Conservation (phyloP, 1,140 invertebrate species). For the Panagrolaimus sp. region DNA sequence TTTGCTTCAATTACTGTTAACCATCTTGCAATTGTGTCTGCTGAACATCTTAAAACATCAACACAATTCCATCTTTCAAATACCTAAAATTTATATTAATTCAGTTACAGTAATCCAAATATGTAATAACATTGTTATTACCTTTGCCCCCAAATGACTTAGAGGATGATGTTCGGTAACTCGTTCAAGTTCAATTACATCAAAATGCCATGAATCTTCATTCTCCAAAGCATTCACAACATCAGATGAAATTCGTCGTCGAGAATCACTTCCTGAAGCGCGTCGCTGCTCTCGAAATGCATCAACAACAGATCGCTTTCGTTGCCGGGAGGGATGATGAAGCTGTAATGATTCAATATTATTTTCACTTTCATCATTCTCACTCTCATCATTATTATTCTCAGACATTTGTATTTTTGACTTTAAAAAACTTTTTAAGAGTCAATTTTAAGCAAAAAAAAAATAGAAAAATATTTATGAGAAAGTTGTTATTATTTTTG, state of each 20-base stretch:
- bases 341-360: slow-evolving; percentile 37
- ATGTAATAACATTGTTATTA: not conserved
- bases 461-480: no score
- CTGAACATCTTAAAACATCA: slow-evolving; percentile 46
- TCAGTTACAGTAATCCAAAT: not conserved
- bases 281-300: slow-evolving; percentile 53
- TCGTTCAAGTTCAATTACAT: slow-evolving; percentile 84
- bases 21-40: slow-evolving; percentile 52
- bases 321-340: slow-evolving; percentile 53
- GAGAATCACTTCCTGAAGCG: slow-evolving; percentile 24
- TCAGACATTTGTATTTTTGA: no score
- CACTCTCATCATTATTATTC: no score
- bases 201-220: slow-evolving; percentile 82
- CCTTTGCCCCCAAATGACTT: slow-evolving; percentile 53
- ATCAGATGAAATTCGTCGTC: slow-evolving; percentile 61
- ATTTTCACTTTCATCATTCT: no score
- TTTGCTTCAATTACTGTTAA: slow-evolving; percentile 74
- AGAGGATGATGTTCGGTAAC: slow-evolving; percentile 67
- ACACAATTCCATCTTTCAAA: slow-evolving; percentile 59
- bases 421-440: no score
- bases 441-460: no score
- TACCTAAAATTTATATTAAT: slow-evolving; percentile 33
- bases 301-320: slow-evolving; percentile 57
- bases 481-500: no score
- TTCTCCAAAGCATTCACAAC: slow-evolving; percentile 75